Evolutionary conservation across 2,888 invertebrate genomes (phyloP), one percentile per base, ranked within the genome.

Genomic region (Callyntrura sp.): DNA sequence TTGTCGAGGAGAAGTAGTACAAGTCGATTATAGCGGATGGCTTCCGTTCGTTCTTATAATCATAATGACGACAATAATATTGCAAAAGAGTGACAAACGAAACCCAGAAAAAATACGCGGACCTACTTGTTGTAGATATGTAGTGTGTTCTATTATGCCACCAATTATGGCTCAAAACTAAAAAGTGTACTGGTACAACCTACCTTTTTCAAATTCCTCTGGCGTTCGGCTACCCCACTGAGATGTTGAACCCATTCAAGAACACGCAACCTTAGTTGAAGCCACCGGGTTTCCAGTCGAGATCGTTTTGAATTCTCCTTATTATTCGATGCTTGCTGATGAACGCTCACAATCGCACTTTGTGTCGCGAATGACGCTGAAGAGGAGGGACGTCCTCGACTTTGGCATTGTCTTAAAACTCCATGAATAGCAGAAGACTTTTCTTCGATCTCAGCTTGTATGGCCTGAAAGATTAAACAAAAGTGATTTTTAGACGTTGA

Each of bases 201-300:
- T 79, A 91, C 91, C 91, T 91, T 91, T 60, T 88, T 78, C 83
- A 83, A 83, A 79, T 86, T 86, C 84, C 65, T 90, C 43, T 90
- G 90, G 79, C 90, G 91, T 70, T 91, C 88, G 57, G 91, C 88
- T 88, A 93, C 85, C 83, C 91, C 89, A 78, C 89, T 88, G 60
- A 93, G 91, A 92, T 92, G 92, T 82, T 93, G 93, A 91, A 92
- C 90, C 92, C 93, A 93, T 91, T 93, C 93, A 90, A 93, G 89
- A 68, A 93, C 92, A 51, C 93, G 86, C 43, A 93, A 91, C 79
- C 93, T 83, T 6, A 93, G 90, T 89, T 93, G 93, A 88, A 91
- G 92, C 93, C 93, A 93, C 55, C 93, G 92, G 81, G 90, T 92
- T 83, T 93, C 92, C 73, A 92, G 91, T 85, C 92, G 91, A 43